These are phyloP conservation scores for Saccostrea echinata DNA, from an alignment of 1,140 invertebrate species.

Conservation along the genomic window DNA sequence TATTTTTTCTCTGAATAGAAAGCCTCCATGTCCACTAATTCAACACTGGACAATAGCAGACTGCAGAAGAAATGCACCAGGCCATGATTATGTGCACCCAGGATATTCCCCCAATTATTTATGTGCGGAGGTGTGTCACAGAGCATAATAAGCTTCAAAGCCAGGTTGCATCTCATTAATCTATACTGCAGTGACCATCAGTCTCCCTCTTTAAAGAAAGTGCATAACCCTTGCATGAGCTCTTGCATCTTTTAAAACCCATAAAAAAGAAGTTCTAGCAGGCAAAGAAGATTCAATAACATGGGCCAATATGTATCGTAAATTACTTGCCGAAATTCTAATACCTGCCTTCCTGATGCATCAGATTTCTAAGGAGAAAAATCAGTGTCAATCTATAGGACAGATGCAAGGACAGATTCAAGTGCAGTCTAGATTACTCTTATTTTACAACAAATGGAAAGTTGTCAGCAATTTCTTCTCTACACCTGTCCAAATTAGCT, in stretches of 20 bases:
- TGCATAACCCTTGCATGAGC: slow-evolving; percentile 20
- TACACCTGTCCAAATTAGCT: slow-evolving; percentile 38
- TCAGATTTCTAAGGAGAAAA: slow-evolving; percentile 32
- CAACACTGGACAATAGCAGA: slow-evolving; percentile 4
- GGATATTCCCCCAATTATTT: slow-evolving; percentile 35
- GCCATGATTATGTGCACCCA: slow-evolving; percentile 27
- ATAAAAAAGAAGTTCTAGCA: slow-evolving; percentile 16
- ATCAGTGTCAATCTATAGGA: slow-evolving; percentile 16
- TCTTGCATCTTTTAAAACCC: slow-evolving; percentile 26
- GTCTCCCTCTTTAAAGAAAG: not conserved
- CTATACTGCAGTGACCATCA: not conserved
- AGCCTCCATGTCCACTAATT: slow-evolving; percentile 17
- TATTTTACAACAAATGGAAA: slow-evolving; percentile 22
- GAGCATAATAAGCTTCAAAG: slow-evolving; percentile 6
- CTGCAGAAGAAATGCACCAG: slow-evolving; percentile 27
- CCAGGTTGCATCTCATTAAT: slow-evolving; percentile 28
- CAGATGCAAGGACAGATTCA: slow-evolving; percentile 16
- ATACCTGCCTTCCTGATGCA: slow-evolving; percentile 10
- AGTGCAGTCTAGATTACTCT: not conserved
- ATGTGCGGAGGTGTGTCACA: slow-evolving; percentile 23
- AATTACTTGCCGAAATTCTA: slow-evolving; percentile 23
- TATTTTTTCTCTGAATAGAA: slow-evolving; percentile 29
- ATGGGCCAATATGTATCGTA: slow-evolving; percentile 3
- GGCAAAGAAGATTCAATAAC: slow-evolving; percentile 12
- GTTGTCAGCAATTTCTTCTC: not conserved